Conservation (phyloP, 2,113 vertebrate species). For the Pampusana beccarii region DNA sequence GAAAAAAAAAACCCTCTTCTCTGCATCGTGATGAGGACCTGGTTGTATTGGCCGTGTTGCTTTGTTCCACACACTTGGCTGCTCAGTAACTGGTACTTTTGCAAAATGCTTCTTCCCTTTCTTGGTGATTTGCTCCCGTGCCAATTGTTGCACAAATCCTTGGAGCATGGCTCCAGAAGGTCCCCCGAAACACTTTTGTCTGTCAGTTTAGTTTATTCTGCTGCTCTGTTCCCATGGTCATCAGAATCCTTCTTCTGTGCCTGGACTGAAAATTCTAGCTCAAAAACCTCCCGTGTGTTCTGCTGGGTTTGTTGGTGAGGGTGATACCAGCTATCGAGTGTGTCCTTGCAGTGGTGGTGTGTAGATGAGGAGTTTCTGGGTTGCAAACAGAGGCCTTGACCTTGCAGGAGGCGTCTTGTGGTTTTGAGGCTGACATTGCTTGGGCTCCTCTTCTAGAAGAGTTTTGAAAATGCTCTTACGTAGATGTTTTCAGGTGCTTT, state of each 20-base stretch:
- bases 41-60: neutral
- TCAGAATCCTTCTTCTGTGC: neutral
- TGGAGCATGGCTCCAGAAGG: neutral
- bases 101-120: neutral
- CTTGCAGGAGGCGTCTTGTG: neutral
- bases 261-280: neutral
- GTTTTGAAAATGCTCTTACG: neutral
- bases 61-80: neutral
- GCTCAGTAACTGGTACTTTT: neutral
- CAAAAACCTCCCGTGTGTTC: rapidly evolving
- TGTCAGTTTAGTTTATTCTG: neutral
- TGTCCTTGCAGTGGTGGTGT: neutral
- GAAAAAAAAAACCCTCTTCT: rapidly evolving
- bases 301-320: neutral
- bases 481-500: neutral
- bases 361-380: neutral
- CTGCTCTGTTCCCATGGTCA: neutral
- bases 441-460: neutral
- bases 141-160: neutral
- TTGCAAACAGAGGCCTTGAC: neutral
- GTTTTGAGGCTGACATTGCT: neutral
- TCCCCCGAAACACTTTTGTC: neutral
- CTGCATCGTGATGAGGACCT: neutral
- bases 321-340: rapidly evolving
- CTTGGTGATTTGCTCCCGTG: neutral